phyloP scores from a whole-genome alignment of 2,113 vertebrate genomes.

The Xerus inauris region DNA sequence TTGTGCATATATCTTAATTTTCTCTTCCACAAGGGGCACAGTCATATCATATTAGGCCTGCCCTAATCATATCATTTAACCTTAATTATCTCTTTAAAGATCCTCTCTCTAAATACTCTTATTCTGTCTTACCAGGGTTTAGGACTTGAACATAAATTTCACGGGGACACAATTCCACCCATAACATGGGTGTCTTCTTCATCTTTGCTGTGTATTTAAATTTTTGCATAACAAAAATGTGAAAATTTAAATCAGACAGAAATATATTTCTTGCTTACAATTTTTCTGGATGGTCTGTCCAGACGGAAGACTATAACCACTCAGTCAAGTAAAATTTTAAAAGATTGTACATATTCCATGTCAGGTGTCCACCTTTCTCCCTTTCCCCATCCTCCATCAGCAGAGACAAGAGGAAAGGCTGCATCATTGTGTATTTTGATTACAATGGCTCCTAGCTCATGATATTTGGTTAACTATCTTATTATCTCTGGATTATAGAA shows the following conservation, averaged over 20 bases:
- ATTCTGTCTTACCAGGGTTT: not conserved
- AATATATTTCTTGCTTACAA: not conserved
- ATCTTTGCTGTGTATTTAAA: not conserved
- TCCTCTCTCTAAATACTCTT: not conserved
- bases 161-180: not conserved
- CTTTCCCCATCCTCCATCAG: not conserved
- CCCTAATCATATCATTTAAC: too few species aligned
- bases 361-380: rapidly evolving
- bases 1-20: not conserved
- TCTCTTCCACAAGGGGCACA: not conserved
- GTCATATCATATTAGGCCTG: not conserved
- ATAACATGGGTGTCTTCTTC: not conserved
- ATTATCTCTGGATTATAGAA: not conserved
- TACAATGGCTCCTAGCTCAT: not conserved
- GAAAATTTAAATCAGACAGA: not conserved
- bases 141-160: not conserved
- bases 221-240: not conserved
- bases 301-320: not conserved
- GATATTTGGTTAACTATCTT: not conserved
- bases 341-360: not conserved
- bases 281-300: not conserved
- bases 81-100: not conserved
- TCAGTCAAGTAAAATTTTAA: not conserved
- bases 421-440: not conserved
- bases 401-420: not conserved